Base-by-base conservation (phyloP, 2,888 invertebrate species). In the Gibbula magus region DNA sequence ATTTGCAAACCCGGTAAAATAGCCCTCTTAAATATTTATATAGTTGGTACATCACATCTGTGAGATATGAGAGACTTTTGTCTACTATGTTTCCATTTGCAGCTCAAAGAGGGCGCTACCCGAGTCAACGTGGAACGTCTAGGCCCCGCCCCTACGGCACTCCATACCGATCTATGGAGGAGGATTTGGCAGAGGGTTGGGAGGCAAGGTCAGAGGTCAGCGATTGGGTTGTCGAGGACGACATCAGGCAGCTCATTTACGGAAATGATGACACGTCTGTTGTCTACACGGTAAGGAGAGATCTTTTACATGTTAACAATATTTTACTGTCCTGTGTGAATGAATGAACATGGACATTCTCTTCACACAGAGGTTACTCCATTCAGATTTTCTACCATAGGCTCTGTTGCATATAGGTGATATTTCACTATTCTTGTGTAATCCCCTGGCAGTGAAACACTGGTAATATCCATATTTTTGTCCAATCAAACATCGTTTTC, bases 181-280 rank as follows among this genome's bases (percentile, higher is more conserved):
- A 83, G 20, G 84, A 82, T 53, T 81, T 80, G 25, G 77, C 78
- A 39, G 84, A 83, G 53, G 70, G 78, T 7, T 78, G 84, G 78
- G 81, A 83, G 20, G 56, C 79, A 45, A 77, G 78, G 70, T 82
- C 81, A 25, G 83, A 83, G 20, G 78, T 84, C 67, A 91, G 91
- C 85, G 87, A 87, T 54, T 91, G 91, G 91, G 88, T 86, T 10
- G 84, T 91, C 82, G 91, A 90, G 75, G 91, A 91, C 61, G 85
- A 89, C 79, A 88, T 92, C 32, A 84, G 87, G 53, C 86, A 87
- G 51, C 83, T 91, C 3, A 83, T 92, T 13, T 91, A 91, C 80
- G 90, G 90, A 54, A 89, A 90, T 66, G 87, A 83, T 16, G 86
- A 85, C 53, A 83, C 81, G 35, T 86, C 87, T 74, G 85, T 85